phyloP scores from a whole-genome alignment of 2,888 invertebrate genomes.

The Tetranychus truncatus region DNA sequence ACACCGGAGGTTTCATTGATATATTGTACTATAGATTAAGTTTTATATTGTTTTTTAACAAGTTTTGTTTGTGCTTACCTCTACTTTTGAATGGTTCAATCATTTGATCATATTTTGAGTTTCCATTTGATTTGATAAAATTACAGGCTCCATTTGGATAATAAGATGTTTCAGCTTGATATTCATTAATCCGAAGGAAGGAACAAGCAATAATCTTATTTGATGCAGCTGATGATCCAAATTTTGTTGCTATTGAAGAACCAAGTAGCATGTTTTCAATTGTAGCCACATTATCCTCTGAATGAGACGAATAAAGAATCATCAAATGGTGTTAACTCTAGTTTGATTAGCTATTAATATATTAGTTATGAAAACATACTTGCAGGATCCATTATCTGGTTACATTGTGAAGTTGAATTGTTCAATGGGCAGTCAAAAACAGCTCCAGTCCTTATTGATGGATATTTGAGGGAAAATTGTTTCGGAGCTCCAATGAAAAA shows the following conservation, averaged over 20 bases:
- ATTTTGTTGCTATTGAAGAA: not conserved
- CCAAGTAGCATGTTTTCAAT: not conserved
- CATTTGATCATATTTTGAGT: not conserved
- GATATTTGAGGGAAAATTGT: not conserved
- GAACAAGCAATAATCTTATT: not conserved
- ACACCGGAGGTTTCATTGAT: too few species aligned
- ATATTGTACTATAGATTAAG: too few species aligned
- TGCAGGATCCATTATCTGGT: not conserved
- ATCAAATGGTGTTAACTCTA: not conserved
- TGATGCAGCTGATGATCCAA: not conserved
- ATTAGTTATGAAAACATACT: not conserved
- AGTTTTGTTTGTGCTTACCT: too few species aligned
- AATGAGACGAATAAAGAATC: not conserved
- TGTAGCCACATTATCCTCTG: not conserved
- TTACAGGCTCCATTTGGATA: conserved; percentile 4
- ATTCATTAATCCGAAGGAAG: not conserved
- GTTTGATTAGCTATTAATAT: not conserved
- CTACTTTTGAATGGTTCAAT: not conserved
- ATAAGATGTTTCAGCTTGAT: not conserved
- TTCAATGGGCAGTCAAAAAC: not conserved
- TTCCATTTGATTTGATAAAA: not conserved
- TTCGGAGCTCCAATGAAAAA: not conserved
- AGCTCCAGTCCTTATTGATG: not conserved
- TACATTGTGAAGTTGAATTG: not conserved
- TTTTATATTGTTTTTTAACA: too few species aligned